Evolutionary conservation across 2,797 vertebrate species (phyloP).

Genomic region (Apodemus agrarius): DNA sequence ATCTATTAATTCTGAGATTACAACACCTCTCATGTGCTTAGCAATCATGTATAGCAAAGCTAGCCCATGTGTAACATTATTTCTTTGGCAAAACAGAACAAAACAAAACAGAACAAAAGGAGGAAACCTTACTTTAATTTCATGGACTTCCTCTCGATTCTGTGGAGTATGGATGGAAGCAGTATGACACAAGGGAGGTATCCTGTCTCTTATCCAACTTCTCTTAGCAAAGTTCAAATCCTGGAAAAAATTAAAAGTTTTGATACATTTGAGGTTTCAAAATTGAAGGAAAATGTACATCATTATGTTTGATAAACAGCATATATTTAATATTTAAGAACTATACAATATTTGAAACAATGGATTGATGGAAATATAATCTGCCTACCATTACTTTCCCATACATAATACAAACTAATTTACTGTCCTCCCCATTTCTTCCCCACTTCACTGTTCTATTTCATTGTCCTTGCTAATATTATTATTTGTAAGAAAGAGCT

Average conservation of each 20-base stretch:
- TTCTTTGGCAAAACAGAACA: not conserved
- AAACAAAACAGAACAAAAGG: not conserved
- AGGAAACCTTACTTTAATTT: not conserved
- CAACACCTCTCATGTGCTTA: not conserved
- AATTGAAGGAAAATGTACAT: not conserved
- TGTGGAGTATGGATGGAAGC: not conserved
- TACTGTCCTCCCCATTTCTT: not conserved
- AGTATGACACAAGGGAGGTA: not conserved
- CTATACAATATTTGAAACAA: not conserved
- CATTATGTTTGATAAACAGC: not conserved
- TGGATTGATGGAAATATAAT: no score
- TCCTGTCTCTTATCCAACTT: not conserved
- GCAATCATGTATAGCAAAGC: not conserved
- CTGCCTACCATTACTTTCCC: accelerated
- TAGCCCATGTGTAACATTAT: not conserved
- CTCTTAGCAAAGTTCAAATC: not conserved
- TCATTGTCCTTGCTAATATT: not conserved
- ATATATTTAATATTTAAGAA: not conserved
- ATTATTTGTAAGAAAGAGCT: not conserved
- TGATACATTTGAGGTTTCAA: not conserved
- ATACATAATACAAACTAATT: not conserved
- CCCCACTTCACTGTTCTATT: no score
- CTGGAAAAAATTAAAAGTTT: not conserved
- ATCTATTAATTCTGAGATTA: not conserved
- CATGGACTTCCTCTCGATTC: not conserved